Evolutionary conservation across 2,888 invertebrate species (phyloP), one percentile per base, ranked within the genome.

Genomic region (Drosophila birchii): DNA sequence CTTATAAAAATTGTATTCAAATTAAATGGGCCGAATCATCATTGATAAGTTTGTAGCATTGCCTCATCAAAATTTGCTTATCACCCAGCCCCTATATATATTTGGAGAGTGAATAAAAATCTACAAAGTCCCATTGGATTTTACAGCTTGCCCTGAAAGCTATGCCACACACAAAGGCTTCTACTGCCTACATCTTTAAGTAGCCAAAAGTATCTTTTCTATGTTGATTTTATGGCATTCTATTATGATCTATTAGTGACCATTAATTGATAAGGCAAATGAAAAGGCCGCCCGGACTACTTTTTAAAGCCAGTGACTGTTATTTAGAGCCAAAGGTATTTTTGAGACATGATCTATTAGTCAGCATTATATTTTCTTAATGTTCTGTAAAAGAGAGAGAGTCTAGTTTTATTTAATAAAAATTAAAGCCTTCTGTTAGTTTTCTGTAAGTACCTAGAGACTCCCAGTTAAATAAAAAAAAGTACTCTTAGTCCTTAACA

Each of bases 171-270:
- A 81, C 75, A 72, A 75, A 69, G 57, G 51, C 54, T 16, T 32
- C 49, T 34, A 34, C 51, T 34, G 11, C 43, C 71, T 60, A 53
- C 64, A 54, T 49, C 56, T 69, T 57, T 78, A 75, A 81, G 78
- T 76, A 75, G 75, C 75, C 38, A 63, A 71, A 62, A 75, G 63
- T 49, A 34, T 59, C 41, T 69, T 54, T 74, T 20, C 41, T 53
- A 32, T 51, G 68, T 26, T 47, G 70, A 57, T 78, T 81, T 88
- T 83, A 86, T 88, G 36, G 55, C 23, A 64, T 73, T 78, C 69
- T 55, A 76, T 80, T 79, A 80, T 80, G 86, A 87, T 86, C 80
- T 82, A 82, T 86, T 86, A 83, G 79, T 44, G 55, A 68, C 63
- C 81, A 81, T 85, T 89, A 85, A 66, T 63, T 66, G 86, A 85